phyloP scores from a whole-genome alignment of 2,888 invertebrate genomes.

The Napeogenes inachia region DNA sequence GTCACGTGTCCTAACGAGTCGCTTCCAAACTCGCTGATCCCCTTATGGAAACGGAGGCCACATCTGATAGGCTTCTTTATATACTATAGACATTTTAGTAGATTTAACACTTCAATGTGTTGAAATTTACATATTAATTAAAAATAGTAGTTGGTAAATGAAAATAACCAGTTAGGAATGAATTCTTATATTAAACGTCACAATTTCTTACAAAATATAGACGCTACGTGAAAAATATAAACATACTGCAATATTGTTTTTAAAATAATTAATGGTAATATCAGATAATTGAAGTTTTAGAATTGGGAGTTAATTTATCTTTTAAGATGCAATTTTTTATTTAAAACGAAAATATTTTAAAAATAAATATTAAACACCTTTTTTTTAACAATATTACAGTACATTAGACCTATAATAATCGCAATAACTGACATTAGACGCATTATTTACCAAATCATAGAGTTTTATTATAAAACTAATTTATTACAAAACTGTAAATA shows the following conservation, averaged over 20 bases:
- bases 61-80: too few relatives aligned
- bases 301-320: background rate
- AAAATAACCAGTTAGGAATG: slow-evolving; percentile 34
- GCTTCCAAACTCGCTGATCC: too few relatives aligned
- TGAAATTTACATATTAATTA: too few relatives aligned
- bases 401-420: slow-evolving; percentile 5
- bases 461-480: too few relatives aligned
- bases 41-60: too few relatives aligned
- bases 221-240: slow-evolving; percentile 30
- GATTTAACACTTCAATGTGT: too few relatives aligned
- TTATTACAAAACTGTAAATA: too few relatives aligned
- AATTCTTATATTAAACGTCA: slow-evolving; percentile 36
- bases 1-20: too few relatives aligned
- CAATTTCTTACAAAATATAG: slow-evolving; percentile 46
- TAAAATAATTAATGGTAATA: background rate
- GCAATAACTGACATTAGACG: background rate
- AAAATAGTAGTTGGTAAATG: slow-evolving; percentile 39
- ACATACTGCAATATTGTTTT: slow-evolving; percentile 39
- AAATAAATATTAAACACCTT: background rate
- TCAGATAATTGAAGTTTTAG: background rate
- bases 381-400: slow-evolving; percentile 35
- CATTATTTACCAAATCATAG: too few relatives aligned
- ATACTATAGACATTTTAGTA: too few relatives aligned
- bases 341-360: background rate
- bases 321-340: background rate